Evolutionary conservation across 2,888 invertebrate genomes (phyloP), one percentile per base, ranked within the genome.

Genomic region (Dugesia japonica): DNA sequence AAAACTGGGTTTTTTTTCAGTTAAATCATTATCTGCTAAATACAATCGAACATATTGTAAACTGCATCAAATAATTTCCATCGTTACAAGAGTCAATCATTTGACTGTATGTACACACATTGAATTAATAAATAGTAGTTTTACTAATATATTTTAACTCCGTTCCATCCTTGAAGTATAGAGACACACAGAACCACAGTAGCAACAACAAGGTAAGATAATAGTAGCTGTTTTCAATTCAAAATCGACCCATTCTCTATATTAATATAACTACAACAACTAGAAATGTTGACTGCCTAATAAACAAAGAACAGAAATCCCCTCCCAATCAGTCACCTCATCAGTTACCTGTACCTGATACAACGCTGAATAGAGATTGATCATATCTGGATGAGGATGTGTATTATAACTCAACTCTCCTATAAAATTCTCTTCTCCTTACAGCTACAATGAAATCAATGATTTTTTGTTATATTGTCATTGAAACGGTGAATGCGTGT

Each of bases 31-130:
- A 56, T 56, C 56, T 56, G 23, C 20, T 56, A 56, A 56, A 56
- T 56, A 56, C 56, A 56, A 56, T 56, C 56, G 56, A 56, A 56
- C 56, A 56, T 56, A 56, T 56, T 56, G 56, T 56, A 56, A 56
- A 56, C 56, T 56, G 56, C 56, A 56, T 56, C 56, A 56, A 56
- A 56, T 23, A 56, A 56, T 56, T 56, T 56, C 56, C 56, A 56
- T 56, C 56, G 56, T 56, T 56, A 56, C 56, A 56, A 56, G 56
- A 56, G 56, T 56, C 56, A 56, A 56, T 56, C 56, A 56, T 56
- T 56, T 56, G 56, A 56, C 9, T 56, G 56, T 56, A 56, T 56
- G 56, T 56, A 56, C 56, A 56, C 56, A 56, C 56, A 20, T n/a
- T 20, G 56, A 56, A 56, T 56, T 56, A 56, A 56, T 56, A 56